These are phyloP conservation scores for Deilephila elpenor DNA, from an alignment of 2,888 invertebrate species.

Conservation along the genomic window DNA sequence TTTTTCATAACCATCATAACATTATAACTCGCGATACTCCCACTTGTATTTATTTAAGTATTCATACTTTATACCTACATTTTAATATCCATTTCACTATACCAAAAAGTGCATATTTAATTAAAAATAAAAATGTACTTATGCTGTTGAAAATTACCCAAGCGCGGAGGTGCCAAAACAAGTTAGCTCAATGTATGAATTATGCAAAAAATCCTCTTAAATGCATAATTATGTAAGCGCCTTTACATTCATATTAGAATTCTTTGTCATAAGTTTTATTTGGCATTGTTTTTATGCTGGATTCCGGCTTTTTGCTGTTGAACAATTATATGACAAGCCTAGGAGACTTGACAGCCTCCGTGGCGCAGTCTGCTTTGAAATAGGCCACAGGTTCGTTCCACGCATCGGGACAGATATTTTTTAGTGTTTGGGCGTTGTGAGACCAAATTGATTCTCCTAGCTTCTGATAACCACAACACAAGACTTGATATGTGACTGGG, in stretches of 20 bases:
- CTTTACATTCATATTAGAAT: slow-evolving; percentile 5
- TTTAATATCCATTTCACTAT: too few relatives aligned
- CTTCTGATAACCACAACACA: too few relatives aligned
- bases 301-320: neutral
- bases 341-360: neutral
- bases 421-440: neutral
- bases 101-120: too few relatives aligned
- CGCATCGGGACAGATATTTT: neutral
- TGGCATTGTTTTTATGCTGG: neutral
- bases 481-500: too few relatives aligned
- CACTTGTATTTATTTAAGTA: too few relatives aligned
- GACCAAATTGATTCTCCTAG: neutral
- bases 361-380: neutral
- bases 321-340: neutral
- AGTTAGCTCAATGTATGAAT: neutral
- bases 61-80: too few relatives aligned
- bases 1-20: too few relatives aligned
- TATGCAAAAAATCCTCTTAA: slow-evolving; percentile 2
- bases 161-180: slow-evolving; percentile 2
- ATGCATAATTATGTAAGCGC: neutral
- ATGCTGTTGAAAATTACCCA: neutral
- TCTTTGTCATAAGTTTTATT: neutral
- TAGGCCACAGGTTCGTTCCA: neutral
- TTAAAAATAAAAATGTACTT: neutral
- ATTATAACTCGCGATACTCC: too few relatives aligned